phyloP scores from a whole-genome alignment of 2,888 invertebrate genomes.

The Rotaria macrura region DNA sequence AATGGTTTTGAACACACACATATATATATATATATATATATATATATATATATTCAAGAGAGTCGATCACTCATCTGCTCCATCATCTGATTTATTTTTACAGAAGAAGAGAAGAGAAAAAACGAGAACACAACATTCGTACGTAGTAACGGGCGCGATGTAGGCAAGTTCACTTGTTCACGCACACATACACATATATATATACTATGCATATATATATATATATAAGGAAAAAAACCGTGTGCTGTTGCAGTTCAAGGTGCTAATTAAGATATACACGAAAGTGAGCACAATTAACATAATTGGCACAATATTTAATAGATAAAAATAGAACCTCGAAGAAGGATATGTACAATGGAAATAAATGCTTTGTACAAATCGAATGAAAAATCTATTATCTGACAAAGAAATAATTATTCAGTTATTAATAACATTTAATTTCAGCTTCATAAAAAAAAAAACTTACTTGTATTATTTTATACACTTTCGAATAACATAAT shows the following conservation, averaged over 20 bases:
- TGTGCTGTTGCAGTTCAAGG: neutral
- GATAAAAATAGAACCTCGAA: neutral
- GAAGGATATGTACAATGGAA: no score
- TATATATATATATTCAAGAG: neutral
- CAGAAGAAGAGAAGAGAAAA: neutral
- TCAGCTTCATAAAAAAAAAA: no score
- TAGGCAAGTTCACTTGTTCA: neutral
- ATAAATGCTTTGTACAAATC: no score
- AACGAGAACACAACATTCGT: neutral
- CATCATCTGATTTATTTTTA: conserved; percentile 3
- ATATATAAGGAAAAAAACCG: neutral
- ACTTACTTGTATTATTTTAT: neutral
- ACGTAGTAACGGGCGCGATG: neutral
- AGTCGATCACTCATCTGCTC: neutral
- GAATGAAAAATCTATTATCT: neutral
- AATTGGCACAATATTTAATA: neutral
- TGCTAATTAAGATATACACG: neutral
- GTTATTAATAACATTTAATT: neutral
- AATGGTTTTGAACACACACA: neutral
- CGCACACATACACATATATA: neutral
- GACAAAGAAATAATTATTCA: neutral
- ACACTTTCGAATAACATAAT: neutral
- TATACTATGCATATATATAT: neutral
- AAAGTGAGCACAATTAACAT: neutral
- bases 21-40: neutral